A percentile compares a stretch with the other conserved stretches of the same genome.
phyloP scores from a whole-genome alignment of 2,797 vertebrate species.

The Chaetodon trifasciatus region DNA sequence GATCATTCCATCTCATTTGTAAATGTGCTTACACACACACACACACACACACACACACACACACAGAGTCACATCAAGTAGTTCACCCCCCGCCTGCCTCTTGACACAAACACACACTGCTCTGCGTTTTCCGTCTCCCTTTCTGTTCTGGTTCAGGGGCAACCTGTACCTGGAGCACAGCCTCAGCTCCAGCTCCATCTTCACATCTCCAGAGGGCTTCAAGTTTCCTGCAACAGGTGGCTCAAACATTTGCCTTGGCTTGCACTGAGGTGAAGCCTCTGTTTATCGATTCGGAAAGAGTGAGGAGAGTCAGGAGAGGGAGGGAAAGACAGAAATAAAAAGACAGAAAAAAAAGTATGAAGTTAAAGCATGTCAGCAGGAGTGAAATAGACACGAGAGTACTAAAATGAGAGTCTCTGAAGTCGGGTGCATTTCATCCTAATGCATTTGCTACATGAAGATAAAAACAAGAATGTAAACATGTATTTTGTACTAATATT shows the following conservation, averaged over 20 bases:
- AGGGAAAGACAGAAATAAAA: constrained; percentile 56
- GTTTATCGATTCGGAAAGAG: constrained; percentile 83
- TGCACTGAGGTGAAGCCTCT: constrained; percentile 83
- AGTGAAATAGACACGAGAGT: constrained; percentile 37
- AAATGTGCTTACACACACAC: constrained; percentile 34
- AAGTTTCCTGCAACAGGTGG: constrained; percentile 88
- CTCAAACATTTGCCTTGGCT: constrained; percentile 90
- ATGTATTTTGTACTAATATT: constrained; percentile 60
- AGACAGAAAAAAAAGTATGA: constrained; percentile 19
- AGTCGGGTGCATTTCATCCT: constrained; percentile 42
- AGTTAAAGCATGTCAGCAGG: constrained; percentile 25
- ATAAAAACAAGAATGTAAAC: constrained; percentile 72
- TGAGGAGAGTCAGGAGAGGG: constrained; percentile 58
- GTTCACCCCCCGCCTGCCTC: constrained; percentile 13
- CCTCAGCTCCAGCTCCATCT: constrained; percentile 69
- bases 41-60: constrained; percentile 21
- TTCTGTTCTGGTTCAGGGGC: constrained; percentile 65
- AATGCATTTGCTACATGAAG: constrained; percentile 38
- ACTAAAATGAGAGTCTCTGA: constrained; percentile 37
- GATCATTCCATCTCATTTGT: constrained; percentile 32
- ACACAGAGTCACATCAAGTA: constrained; percentile 25
- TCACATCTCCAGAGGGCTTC: constrained; percentile 85
- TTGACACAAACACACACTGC: constrained; percentile 35
- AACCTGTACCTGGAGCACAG: constrained; percentile 77
- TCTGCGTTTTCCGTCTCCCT: constrained; percentile 44